These are phyloP conservation scores for Bettongia penicillata DNA, from an alignment of 2,113 vertebrate genomes.

Conservation along the genomic window DNA sequence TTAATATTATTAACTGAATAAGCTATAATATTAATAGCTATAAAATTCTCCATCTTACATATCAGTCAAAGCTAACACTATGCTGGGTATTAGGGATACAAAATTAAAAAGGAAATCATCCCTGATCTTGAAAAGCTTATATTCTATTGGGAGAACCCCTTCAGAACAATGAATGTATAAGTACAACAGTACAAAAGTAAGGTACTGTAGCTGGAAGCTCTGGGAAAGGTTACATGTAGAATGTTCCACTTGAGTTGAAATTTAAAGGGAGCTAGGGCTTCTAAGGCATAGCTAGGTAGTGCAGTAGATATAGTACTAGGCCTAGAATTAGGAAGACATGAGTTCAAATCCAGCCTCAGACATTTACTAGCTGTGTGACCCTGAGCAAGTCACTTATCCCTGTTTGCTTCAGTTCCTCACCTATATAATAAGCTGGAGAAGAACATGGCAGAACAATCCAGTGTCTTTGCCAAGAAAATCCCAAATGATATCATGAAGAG, in stretches of 20 bases:
- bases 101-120: too few species aligned
- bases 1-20: too few species aligned
- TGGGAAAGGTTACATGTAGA: neutral
- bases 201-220: neutral
- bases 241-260: neutral
- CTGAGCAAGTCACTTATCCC: neutral
- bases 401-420: neutral
- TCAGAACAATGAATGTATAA: neutral
- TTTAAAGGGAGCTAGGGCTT: neutral
- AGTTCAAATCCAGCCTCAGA: neutral
- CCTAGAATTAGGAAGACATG: neutral
- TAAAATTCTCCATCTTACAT: conserved; percentile 27
- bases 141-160: too few species aligned
- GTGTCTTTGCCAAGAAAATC: neutral
- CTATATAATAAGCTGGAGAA: neutral
- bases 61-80: too few species aligned
- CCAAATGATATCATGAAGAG: neutral
- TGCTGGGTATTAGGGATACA: neutral
- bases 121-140: too few species aligned
- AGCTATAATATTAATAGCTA: neutral
- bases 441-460: neutral
- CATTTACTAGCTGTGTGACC: neutral
- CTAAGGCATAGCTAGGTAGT: neutral
- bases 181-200: neutral
- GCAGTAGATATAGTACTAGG: neutral